Evolutionary conservation across 2,113 vertebrate genomes (phyloP), one percentile per base, ranked within the genome.

Genomic region (Paedocypris sp.): DNA sequence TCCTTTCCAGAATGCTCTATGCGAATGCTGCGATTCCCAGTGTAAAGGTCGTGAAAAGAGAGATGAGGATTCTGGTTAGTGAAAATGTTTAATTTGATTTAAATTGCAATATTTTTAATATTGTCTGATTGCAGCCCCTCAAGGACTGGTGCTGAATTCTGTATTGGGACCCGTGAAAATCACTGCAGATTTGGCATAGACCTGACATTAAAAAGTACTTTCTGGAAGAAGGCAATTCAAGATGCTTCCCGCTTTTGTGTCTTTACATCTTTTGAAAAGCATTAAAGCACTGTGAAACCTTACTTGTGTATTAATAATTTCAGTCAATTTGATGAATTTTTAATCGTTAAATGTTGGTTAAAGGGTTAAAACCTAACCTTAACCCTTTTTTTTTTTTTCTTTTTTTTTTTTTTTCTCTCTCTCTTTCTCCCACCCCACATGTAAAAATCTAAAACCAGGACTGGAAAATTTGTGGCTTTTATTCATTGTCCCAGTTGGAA

Each of bases 101-200:
- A 2, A 60, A 12, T 20, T 32, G n/a, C 25, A 60, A 18, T 39
- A n/a, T 45, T 13, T 51, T 18, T 11, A 19, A 18, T 39, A n/a
- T 45, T 13, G 42, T 18, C 8, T 20, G 13, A 15, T n/a, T 26
- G 10, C 58, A 79, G 77, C 62, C 25, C 13, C 61, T 6, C 23
- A 64, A 0, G 9, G 62, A 19, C 53, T 39, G 3, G 63, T 64
- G 5, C 67, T 74, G 12, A 69, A 9, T 2, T 68, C 78, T 10
- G 76, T 86, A 5, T 36, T 86, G 25, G 84, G 84, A 33, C 81
- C 84, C 13, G 25, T 86, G 36, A 43, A 74, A 28, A 73, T 86
- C 0, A 51, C 64, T 3, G 71, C 75, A 23, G 1, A 13, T 42
- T n/a, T n/a, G n/a, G n/a, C n/a, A n/a, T n/a, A n/a, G n/a, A n/a